Evolutionary conservation across 2,797 vertebrate species (phyloP), one percentile per base, ranked within the genome.

Genomic region (Propithecus perrieri): DNA sequence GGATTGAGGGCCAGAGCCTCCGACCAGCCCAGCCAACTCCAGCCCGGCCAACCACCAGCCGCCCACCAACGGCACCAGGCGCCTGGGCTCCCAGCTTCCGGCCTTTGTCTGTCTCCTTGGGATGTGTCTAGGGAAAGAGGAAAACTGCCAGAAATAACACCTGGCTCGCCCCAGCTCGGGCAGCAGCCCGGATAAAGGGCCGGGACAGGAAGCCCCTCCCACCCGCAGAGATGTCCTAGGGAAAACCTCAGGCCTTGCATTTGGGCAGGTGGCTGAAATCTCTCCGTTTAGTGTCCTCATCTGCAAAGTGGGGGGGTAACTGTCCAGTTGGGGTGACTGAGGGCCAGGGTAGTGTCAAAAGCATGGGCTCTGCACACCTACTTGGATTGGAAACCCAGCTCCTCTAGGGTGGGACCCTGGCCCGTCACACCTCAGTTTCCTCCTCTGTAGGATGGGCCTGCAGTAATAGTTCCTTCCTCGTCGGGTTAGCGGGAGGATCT

Each of bases 41-140:
- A 57, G 55, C 55, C 20, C 3, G 24, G 55, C 55, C 22, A 10
- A 26, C 55, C 55, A 9, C 22, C 55, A 8, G 24, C 55, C 22
- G 55, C 55, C 53, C 53, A 43, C 79, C 28, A 3, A 15, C n/a
- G 28, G 35, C 88, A 30, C 28, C 78, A 26, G 84, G 65, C 0
- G 59, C 50, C 84, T 7, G 24, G 86, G 35, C 86, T 75, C 57
- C 53, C 2, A 2, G 83, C 91, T 97, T 97, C 97, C 97, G 95
- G 97, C 59, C 91, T 98, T 97, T 97, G 97, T 97, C 92, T 30
- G 50, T 33, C 76, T 88, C 48, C 85, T 86, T 35, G 8, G 57
- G 20, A 65, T 35, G 41, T 53, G 24, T 67, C 69, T 89, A 88
- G 79, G 75, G 86, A 74, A 81, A 59, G 63, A 75, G 50, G 53